phyloP scores from a whole-genome alignment of 1,140 invertebrate genomes.

The Drosophila lacertosa region DNA sequence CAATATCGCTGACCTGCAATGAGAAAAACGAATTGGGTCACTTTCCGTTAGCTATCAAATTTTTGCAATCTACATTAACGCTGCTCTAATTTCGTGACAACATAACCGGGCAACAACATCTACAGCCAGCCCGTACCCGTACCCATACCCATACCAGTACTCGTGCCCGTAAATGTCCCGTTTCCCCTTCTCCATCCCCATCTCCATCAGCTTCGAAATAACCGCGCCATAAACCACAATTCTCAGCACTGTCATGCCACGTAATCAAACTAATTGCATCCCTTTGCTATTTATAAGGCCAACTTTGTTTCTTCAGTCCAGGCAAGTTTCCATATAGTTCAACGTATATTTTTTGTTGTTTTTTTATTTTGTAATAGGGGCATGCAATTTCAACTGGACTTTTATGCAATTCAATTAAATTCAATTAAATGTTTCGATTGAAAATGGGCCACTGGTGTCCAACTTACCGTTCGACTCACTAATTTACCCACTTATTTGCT shows the following conservation, averaged over 20 bases:
- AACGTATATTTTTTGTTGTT: neutral
- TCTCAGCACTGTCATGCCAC: constrained; percentile 19
- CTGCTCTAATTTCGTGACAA: constrained; percentile 26
- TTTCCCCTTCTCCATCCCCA: no score
- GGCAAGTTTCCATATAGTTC: neutral
- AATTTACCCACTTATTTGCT: neutral
- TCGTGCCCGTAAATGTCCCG: neutral
- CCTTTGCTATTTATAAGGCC: constrained; percentile 30
- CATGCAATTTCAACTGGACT: constrained; percentile 16
- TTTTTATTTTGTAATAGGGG: neutral
- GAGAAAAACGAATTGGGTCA: constrained; percentile 29
- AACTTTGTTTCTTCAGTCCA: neutral
- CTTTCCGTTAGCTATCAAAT: constrained; percentile 29
- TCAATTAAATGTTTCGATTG: constrained; percentile 40
- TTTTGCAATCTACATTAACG: constrained; percentile 42
- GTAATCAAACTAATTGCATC: constrained; percentile 49
- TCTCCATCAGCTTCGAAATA: no score
- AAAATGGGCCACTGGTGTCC: constrained; percentile 15
- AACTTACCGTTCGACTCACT: constrained; percentile 3
- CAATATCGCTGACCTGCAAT: constrained; percentile 94
- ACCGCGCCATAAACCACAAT: constrained; percentile 8
- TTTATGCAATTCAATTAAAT: constrained; percentile 44
- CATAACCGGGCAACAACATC: neutral
- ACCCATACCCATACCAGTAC: neutral
- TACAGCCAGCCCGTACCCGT: neutral